Evolutionary conservation across 2,888 invertebrate genomes (phyloP), one percentile per base, ranked within the genome.

Genomic region (Drosophila paracracens): DNA sequence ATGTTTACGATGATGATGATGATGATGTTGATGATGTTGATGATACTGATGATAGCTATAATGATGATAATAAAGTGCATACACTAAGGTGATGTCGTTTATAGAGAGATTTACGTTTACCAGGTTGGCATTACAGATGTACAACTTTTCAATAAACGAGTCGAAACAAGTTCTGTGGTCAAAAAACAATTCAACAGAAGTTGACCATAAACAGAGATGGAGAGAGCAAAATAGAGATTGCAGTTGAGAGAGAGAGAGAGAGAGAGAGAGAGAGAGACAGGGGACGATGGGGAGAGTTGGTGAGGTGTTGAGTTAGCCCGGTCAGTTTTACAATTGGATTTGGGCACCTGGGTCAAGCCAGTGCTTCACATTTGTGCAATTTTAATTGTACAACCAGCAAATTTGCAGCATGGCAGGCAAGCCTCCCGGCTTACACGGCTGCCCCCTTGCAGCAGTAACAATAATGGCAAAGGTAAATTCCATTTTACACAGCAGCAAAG

Each of bases 71-170:
- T 66, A 36, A 72, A 81, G 67, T 76, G 67, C 81, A 80, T 54
- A 33, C 62, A 76, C 50, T 64, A 31, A 48, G 35, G 16, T 52
- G 29, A 43, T 73, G 62, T 66, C 78, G 78, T 80, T 86, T 76
- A 90, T 80, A 78, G 67, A 85, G 74, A 74, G 73, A 72, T 78
- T 74, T 69, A 70, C 67, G 66, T 62, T 58, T 21, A 51, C 54
- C 72, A 66, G 61, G 51, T 75, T 64, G 54, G 56, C 52, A 69
- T 64, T 64, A 78, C 56, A 73, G 62, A 56, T 74, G 73, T 57
- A 56, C 69, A 88, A 87, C 81, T 87, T 87, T 87, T 90, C 86
- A 87, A 87, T 87, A 90, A 88, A 81, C 90, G 86, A 85, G 79
- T 79, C 70, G 70, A 53, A 67, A 54, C 38, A 80, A 77, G 71